Conservation (phyloP, 2,113 vertebrate species). For the Peromyscus californicus region DNA sequence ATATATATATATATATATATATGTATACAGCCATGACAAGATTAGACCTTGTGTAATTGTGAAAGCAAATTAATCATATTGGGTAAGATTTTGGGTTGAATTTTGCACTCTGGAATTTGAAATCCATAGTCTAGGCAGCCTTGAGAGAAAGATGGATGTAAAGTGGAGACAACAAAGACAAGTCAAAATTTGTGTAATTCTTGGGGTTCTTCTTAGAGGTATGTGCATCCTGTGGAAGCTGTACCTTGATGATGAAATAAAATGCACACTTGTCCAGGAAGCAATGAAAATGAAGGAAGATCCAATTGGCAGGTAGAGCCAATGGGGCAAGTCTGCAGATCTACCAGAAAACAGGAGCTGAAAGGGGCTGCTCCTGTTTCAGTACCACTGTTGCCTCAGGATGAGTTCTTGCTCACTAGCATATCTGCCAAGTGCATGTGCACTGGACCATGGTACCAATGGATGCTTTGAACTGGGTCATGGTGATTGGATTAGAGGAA, state of each 20-base stretch:
- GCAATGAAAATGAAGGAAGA: not conserved
- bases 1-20: not conserved
- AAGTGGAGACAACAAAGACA: not conserved
- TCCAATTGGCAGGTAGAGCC: not conserved
- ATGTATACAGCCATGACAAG: not conserved
- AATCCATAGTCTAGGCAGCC: not conserved
- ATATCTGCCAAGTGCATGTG: too few relatives aligned
- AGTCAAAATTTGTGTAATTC: not conserved
- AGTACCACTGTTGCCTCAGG: too few relatives aligned
- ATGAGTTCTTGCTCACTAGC: not conserved
- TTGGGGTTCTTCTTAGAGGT: not conserved
- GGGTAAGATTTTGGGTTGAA: not conserved
- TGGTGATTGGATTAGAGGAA: not conserved
- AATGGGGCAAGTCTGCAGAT: too few relatives aligned
- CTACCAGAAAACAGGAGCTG: not conserved
- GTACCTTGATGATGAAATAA: not conserved
- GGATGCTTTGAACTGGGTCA: not conserved
- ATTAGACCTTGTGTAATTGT: not conserved
- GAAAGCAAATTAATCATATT: not conserved
- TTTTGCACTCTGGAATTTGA: not conserved
- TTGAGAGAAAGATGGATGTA: not conserved
- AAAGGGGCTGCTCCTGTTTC: not conserved
- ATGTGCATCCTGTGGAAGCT: not conserved
- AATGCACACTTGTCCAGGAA: not conserved
- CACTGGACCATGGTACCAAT: too few relatives aligned